These are phyloP conservation scores for Hemichromis elongatus DNA, from an alignment of 2,113 vertebrate species.

Conservation along the genomic window DNA sequence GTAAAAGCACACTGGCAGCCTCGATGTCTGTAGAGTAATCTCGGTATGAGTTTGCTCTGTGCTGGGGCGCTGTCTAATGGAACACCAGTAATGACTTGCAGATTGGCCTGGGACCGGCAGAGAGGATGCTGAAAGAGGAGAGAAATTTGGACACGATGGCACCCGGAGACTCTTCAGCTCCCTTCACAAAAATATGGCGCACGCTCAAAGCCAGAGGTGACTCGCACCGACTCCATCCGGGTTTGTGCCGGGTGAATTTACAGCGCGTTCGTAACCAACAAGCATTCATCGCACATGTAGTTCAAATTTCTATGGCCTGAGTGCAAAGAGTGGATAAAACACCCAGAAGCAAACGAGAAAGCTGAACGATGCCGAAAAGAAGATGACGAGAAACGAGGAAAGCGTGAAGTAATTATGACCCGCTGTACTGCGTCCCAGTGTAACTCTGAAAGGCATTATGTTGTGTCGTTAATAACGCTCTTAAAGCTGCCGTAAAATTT, in stretches of 20 bases:
- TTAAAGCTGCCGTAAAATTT: not conserved
- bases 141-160: slow-evolving; percentile 1
- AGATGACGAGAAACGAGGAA: not conserved
- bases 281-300: not conserved
- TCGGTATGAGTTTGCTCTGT: not conserved
- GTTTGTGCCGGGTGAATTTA: not conserved
- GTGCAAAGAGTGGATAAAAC: not conserved
- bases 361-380: not conserved
- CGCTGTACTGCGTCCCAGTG: not conserved
- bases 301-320: not conserved
- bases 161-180: not conserved
- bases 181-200: not conserved
- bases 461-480: not conserved
- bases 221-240: not conserved
- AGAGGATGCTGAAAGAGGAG: not conserved
- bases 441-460: not conserved
- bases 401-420: not conserved
- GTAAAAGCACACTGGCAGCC: not conserved
- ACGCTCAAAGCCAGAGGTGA: not conserved
- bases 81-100: slow-evolving; percentile 38
- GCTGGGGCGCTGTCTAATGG: slow-evolving; percentile 32
- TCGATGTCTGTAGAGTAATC: not conserved
- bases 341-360: not conserved
- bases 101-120: slow-evolving; percentile 12
- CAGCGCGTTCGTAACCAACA: not conserved